Percentiles rank a stretch among this genome's conserved stretches.
Conservation (phyloP, 2,888 invertebrate genomes). For the Apocheima hispidaria region DNA sequence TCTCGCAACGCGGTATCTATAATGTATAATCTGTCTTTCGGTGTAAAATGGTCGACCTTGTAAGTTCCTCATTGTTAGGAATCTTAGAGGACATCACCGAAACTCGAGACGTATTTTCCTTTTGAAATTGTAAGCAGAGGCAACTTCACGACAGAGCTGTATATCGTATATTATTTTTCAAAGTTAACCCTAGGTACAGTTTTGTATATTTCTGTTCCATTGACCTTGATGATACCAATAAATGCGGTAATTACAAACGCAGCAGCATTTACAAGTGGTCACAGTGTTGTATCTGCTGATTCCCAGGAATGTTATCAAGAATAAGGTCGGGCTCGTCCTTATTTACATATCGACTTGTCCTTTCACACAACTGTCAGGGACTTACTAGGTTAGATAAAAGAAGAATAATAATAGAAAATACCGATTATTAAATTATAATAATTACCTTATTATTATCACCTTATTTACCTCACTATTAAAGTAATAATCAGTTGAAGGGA, state of each 20-base stretch:
- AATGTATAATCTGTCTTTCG: too few species aligned
- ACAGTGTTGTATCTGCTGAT: constrained; percentile 12
- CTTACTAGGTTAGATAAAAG: background rate
- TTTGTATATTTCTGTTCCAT: background rate
- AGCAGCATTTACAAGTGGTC: background rate
- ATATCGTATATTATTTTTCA: background rate
- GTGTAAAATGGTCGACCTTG: too few species aligned
- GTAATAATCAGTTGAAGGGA: too few species aligned
- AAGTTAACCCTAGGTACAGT: background rate
- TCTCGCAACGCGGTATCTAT: too few species aligned
- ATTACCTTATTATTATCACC: too few species aligned
- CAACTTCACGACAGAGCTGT: background rate
- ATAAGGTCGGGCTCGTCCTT: constrained; percentile 30
- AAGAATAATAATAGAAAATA: background rate
- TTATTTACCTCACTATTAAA: too few species aligned
- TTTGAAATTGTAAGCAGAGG: background rate
- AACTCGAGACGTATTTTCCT: background rate
- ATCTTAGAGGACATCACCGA: background rate
- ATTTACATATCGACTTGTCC: constrained; percentile 22
- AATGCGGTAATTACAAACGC: constrained; percentile 8
- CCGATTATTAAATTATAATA: too few species aligned
- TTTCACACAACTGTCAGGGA: constrained; percentile 10
- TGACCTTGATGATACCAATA: background rate
- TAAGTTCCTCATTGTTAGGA: background rate
- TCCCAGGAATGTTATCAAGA: constrained; percentile 26